Base-by-base conservation (phyloP, 2,113 vertebrate genomes). In the Callithrix jacchus region DNA sequence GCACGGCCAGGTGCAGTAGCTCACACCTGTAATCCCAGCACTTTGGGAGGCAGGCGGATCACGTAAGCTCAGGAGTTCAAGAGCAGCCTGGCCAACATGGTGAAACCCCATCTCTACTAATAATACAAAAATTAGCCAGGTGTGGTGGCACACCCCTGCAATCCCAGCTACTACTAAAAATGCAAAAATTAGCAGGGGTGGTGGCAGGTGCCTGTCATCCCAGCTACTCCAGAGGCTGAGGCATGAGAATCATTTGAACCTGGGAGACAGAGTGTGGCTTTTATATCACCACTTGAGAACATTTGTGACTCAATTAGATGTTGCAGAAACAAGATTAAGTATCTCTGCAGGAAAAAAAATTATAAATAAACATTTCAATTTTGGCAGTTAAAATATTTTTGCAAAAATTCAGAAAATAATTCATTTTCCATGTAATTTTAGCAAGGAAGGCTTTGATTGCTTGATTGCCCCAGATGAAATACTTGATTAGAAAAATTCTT, bases 401-500 rank as follows among this genome's bases (percentile, higher is more conserved):
- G 89, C 68, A 86, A 93, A 94, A 61, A 35, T 58, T 86, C 94
- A 30, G 40, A 89, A 87, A 94, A 35, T 30, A 91, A 85, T 86
- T n/a, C 1, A 42, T 89, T 95, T 91, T 71, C 80, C 66, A 89
- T 80, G 35, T 91, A 93, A 89, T 96, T 97, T 96, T 85, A 95
- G 71, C 85, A 52, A 96, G 54, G 49, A 93, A 56, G 56, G 23
- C 25, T 94, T 97, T 95, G 93, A 95, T 82, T 87, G 42, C 74
- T 97, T 95, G 93, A 95, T 79, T 87, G 42, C 74, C 37, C 74
- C 27, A 92, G 68, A 94, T 56, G 30, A 96, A 90, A 71, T 93
- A 52, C 40, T 85, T 97, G 90, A 96, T 93, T 84, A 89, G 73
- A 45, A 94, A 85, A 74, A 82, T 94, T 96, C 90, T 81, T 96